Conservation (phyloP, 2,113 vertebrate genomes). For the Astatoreochromis straeleni region DNA sequence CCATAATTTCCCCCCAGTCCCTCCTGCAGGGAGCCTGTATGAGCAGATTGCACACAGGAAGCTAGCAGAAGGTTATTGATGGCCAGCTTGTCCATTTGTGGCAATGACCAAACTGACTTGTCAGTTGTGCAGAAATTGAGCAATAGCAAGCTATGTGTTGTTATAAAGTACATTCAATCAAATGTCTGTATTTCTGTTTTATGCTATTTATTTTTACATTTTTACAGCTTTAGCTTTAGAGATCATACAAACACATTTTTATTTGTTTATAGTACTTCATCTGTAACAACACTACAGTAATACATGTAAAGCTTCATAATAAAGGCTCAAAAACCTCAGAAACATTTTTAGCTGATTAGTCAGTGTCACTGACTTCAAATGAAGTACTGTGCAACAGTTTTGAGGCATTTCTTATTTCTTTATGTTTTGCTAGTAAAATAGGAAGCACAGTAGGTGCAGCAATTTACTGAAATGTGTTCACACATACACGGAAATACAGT, state of each 20-base stretch:
- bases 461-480: not conserved
- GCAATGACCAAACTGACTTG: not conserved
- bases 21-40: slow-evolving; percentile 6
- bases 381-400: not conserved
- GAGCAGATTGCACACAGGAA: slow-evolving; percentile 12
- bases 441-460: not conserved
- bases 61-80: not conserved
- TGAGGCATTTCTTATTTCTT: not conserved
- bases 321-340: not conserved
- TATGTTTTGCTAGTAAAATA: not conserved
- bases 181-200: not conserved
- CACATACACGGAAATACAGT: not conserved
- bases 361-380: not conserved
- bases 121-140: not conserved
- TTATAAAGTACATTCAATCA: not conserved
- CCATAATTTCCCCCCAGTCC: slow-evolving; percentile 22
- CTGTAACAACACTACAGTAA: not conserved
- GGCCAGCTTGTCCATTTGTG: not conserved
- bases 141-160: not conserved
- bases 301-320: not conserved
- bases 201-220: not conserved
- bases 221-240: not conserved
- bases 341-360: not conserved
- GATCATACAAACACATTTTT: not conserved
- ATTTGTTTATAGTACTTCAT: not conserved